These are phyloP conservation scores for Phymastichus coffea DNA, from an alignment of 1,140 invertebrate species.

Conservation along the genomic window DNA sequence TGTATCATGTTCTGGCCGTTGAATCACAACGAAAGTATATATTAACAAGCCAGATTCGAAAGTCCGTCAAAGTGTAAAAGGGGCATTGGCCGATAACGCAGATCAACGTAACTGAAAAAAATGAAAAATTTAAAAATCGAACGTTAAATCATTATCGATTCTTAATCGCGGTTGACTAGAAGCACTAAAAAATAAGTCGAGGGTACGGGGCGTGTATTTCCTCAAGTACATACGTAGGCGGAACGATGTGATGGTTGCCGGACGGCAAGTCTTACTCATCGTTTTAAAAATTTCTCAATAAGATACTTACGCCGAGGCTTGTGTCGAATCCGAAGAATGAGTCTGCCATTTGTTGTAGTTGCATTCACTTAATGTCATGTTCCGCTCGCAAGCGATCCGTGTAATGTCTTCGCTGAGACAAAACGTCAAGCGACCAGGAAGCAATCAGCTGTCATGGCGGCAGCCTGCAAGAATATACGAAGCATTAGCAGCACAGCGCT, in stretches of 20 bases:
- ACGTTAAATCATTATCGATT: background rate
- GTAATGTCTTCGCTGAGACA: background rate
- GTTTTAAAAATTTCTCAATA: background rate
- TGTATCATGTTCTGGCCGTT: too few relatives aligned
- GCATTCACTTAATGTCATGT: conserved; percentile 68
- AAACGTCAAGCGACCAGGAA: conserved; percentile 21
- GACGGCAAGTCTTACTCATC: background rate
- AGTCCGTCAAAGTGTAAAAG: too few relatives aligned
- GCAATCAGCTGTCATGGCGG: conserved; percentile 53
- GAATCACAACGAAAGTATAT: too few relatives aligned
- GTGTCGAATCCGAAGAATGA: conserved; percentile 80
- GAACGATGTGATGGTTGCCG: background rate
- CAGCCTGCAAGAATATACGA: too few relatives aligned
- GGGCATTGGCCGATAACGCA: conserved; percentile 3
- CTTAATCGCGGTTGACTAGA: background rate
- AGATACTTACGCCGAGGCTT: conserved; percentile 70
- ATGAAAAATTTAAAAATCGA: background rate
- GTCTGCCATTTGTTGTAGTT: conserved; percentile 76
- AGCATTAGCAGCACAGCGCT: too few relatives aligned
- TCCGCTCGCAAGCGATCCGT: conserved; percentile 41
- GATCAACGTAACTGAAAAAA: too few relatives aligned
- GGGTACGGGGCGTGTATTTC: too few relatives aligned
- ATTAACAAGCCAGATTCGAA: too few relatives aligned
- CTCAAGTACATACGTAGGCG: background rate
- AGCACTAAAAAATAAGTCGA: background rate